A percentile compares a stretch with the other conserved stretches of the same genome.
phyloP scores from a whole-genome alignment of 2,113 vertebrate genomes.

The Heterocephalus glaber region DNA sequence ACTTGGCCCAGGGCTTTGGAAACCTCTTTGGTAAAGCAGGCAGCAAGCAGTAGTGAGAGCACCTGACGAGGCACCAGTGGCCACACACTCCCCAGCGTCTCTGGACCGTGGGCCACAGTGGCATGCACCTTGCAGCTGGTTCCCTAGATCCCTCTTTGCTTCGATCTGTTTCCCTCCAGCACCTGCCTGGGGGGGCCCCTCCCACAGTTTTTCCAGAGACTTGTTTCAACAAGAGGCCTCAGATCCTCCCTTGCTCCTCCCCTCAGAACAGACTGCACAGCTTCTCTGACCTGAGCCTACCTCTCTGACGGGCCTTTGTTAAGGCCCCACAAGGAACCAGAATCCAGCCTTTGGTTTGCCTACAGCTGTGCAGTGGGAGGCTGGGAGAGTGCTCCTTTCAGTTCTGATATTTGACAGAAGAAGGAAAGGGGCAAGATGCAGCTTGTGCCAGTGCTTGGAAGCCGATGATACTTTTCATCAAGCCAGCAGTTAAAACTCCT shows the following conservation, averaged over 20 bases:
- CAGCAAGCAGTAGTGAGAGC: neutral
- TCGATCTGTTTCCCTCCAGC: neutral
- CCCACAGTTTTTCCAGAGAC: constrained; percentile 65
- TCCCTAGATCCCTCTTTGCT: neutral
- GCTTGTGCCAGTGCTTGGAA: neutral
- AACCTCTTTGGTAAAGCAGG: neutral
- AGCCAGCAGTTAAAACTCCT: neutral
- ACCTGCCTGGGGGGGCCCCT: constrained; percentile 28
- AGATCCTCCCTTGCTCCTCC: constrained; percentile 5
- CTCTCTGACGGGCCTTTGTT: constrained; percentile 31
- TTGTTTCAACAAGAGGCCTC: constrained; percentile 64
- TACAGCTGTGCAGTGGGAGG: neutral
- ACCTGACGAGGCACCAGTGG: neutral
- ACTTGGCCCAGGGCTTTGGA: neutral
- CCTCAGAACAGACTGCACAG: neutral
- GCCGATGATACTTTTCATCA: neutral
- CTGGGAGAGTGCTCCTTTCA: neutral
- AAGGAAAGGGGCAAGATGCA: constrained; percentile 25
- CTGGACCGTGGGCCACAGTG: too few relatives aligned
- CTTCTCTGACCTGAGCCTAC: neutral
- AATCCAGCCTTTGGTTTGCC: neutral
- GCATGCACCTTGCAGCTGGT: neutral
- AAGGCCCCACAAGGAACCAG: neutral
- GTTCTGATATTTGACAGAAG: constrained; percentile 25
- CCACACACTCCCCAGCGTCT: fast-evolving